Base-by-base conservation (phyloP, 2,888 invertebrate genomes). In the Coelopa pilipes region DNA sequence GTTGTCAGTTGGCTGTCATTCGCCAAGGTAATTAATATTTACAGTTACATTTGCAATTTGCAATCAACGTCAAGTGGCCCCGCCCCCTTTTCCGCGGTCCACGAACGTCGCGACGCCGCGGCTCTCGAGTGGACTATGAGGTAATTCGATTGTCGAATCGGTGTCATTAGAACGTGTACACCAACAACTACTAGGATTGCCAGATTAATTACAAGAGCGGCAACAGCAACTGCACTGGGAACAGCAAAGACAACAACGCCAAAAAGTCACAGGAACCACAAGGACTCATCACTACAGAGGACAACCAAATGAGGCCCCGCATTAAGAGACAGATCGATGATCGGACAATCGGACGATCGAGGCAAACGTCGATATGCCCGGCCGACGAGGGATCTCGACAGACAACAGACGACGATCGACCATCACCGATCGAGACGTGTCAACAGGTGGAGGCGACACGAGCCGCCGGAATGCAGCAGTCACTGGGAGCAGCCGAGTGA, bases 21-120 rank as follows among this genome's bases (percentile, higher is more conserved):
- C 46, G 15, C 72, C 75, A 71, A 67, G 70, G 72, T 72, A 74
- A 76, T 75, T 67, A 72, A 72, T 72, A 72, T 55, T 72, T 72
- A 62, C 57, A 53, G 62, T 63, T 62, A 72, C 62, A 63, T 65
- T 70, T 47, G 49, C 59, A 59, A 47, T 65, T 63, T 34, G 57
- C 62, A 62, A 59, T 60, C 66, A 47, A 47, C 49, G 13, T 70
- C 66, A 49, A 60, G 59, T 70, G 50, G 21, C 19, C 53, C 10
- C 53, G 3, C 53, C 10, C 53, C 10, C 53, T 53, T 11, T 34
- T 19, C 24, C 5, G 10, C 3, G 10, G 10, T 4, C n/a, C 34
- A 13, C 62, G n/a, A 24, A 34, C 34, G 34, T 45, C 45, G 7
- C 24, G 13, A 60, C 1, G 34, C 15, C 21, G 13, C 15, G 62